Evolutionary conservation across 2,888 invertebrate genomes (phyloP).

Genomic region (Monoplex corrugatus): DNA sequence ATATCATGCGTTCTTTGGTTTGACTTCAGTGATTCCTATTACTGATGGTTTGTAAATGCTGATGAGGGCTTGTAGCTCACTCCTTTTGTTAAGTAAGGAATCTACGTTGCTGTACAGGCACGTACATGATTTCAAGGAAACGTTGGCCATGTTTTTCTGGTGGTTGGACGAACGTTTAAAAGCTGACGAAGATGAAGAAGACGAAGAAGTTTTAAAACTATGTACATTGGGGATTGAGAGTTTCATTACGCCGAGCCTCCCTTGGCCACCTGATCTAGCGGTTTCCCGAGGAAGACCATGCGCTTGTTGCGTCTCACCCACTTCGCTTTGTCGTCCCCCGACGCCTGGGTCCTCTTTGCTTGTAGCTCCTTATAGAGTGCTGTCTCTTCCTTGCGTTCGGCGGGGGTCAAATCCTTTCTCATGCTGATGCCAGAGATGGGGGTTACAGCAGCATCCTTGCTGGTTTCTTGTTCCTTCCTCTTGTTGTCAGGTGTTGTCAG

Average conservation of each 20-base stretch:
- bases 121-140: background rate
- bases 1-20: background rate
- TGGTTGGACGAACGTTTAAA: conserved; percentile 8
- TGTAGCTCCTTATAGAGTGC: background rate
- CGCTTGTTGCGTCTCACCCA: too few species aligned
- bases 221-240: too few species aligned
- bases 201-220: too few species aligned
- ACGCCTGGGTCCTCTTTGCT: background rate
- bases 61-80: background rate
- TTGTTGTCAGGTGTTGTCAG: too few species aligned
- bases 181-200: conserved; percentile 4
- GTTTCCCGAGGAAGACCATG: too few species aligned
- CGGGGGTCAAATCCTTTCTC: conserved; percentile 8
- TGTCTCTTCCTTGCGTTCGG: conserved; percentile 10
- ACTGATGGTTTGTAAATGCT: conserved; percentile 15
- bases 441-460: background rate
- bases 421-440: background rate
- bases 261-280: conserved; percentile 7
- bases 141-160: background rate
- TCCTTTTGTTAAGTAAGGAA: background rate
- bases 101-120: background rate
- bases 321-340: conserved; percentile 7
- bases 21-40: conserved; percentile 4
- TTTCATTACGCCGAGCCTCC: background rate
- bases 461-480: background rate